Conservation (phyloP, 2,797 vertebrate genomes). For the Enteromius radiatus region DNA sequence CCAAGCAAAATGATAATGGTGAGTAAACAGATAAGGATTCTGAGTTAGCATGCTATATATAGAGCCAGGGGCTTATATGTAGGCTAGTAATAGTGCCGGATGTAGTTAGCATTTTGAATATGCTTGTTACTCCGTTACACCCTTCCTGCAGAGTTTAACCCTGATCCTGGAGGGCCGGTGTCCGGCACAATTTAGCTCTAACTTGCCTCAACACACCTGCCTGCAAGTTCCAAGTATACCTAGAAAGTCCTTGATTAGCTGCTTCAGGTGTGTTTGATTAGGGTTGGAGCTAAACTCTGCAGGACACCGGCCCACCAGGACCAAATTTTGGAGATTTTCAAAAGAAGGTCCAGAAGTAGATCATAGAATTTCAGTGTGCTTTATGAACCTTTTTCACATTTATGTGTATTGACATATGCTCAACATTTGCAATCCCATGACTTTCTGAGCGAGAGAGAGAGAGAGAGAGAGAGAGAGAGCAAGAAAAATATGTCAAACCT, state of each 20-base stretch:
- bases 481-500: too few relatives aligned
- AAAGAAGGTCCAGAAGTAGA: background rate
- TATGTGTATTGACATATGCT: background rate
- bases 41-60: background rate
- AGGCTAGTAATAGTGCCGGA: background rate
- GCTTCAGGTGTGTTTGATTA: too few relatives aligned
- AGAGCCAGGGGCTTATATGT: background rate
- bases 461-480: background rate
- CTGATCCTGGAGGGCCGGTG: too few relatives aligned
- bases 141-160: background rate
- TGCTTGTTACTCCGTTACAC: background rate
- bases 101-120: background rate
- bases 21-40: conserved; percentile 2
- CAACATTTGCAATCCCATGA: background rate
- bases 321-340: too few relatives aligned
- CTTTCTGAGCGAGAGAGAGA: background rate
- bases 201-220: background rate
- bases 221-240: too few relatives aligned
- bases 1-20: background rate
- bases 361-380: background rate
- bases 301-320: too few relatives aligned
- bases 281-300: too few relatives aligned
- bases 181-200: too few relatives aligned
- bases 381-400: background rate
- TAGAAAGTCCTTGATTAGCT: too few relatives aligned